These are phyloP conservation scores for Lepus townsendii DNA, from an alignment of 2,797 vertebrate genomes.

Conservation along the genomic window DNA sequence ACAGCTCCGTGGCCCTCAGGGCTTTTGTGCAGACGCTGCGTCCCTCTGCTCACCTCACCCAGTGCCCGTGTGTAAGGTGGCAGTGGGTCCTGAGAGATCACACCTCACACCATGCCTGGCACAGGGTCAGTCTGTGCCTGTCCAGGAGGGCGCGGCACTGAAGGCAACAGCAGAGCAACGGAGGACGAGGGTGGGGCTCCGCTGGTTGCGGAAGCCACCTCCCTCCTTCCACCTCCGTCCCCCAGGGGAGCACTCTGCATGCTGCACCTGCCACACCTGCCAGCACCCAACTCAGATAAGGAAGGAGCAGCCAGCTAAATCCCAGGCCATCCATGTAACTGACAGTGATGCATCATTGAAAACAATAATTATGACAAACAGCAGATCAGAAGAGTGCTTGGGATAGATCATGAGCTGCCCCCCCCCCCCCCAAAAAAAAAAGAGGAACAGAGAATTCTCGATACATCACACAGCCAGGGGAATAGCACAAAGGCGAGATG, in stretches of 20 bases:
- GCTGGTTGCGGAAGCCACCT: not conserved
- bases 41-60: not conserved
- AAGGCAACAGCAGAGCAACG: not conserved
- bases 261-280: not conserved
- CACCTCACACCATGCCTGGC: not conserved
- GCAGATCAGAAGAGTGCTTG: slow-evolving; percentile 13
- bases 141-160: not conserved
- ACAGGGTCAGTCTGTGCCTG: not conserved
- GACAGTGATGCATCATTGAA: not conserved
- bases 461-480: not conserved
- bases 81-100: not conserved
- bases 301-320: not conserved
- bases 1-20: not conserved
- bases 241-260: not conserved
- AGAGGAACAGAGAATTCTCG: not conserved
- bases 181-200: rapidly evolving
- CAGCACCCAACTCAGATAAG: not conserved
- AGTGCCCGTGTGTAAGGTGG: too few species aligned
- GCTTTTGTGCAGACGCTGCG: not conserved
- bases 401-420: not conserved
- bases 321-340: not conserved
- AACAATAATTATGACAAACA: not conserved
- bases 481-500: not conserved
- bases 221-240: not conserved
- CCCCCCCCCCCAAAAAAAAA: not conserved